phyloP scores from a whole-genome alignment of 2,113 vertebrate genomes.

The Phyllostomus hastatus region DNA sequence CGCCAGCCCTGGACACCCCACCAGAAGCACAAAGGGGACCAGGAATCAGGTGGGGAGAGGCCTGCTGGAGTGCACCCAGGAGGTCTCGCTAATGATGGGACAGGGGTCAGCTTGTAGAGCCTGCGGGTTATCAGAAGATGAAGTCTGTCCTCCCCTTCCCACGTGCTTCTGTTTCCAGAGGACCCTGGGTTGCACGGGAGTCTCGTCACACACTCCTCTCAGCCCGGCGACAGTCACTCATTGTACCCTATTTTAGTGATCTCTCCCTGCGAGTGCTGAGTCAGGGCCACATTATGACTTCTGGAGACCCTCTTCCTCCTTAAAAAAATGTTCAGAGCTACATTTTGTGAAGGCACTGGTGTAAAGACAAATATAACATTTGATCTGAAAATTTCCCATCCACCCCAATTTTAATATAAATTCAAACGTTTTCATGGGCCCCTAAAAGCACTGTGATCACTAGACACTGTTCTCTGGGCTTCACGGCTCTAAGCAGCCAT shows the following conservation, averaged over 20 bases:
- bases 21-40: neutral
- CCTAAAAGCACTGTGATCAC: neutral
- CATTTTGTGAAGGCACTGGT: neutral
- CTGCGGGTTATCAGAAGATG: neutral
- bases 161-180: neutral
- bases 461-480: neutral
- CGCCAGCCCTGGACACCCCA: neutral
- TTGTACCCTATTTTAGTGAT: neutral
- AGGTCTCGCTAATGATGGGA: neutral
- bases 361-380: neutral
- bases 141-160: neutral
- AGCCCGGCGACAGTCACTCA: neutral
- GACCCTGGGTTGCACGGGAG: neutral
- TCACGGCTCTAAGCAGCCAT: neutral
- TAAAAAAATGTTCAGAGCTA: neutral
- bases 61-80: neutral
- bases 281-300: neutral
- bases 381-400: neutral
- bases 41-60: neutral
- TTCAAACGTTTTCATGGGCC: neutral
- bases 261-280: neutral
- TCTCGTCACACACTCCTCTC: neutral
- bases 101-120: neutral
- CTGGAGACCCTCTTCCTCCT: neutral
- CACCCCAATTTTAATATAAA: neutral